Base-by-base conservation (phyloP, 53 echinoderm and acorn worm genomes). In the Actinopyga echinites region DNA sequence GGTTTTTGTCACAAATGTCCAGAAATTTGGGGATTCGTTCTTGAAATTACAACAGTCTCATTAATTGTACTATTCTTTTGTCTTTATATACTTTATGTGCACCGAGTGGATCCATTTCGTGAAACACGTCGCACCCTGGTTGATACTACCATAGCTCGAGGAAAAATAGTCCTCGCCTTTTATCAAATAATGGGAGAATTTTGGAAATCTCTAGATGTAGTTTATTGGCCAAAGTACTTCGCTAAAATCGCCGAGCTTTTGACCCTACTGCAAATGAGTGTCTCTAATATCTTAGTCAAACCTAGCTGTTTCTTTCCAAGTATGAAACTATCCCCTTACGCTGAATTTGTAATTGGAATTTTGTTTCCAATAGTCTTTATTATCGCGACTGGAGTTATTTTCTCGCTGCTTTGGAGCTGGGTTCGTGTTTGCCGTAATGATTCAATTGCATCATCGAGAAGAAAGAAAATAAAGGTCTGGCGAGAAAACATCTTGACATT, bases 131-230 rank as follows among this genome's bases (percentile, higher is more conserved):
- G 25, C 28, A 31, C 55, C 4, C 53, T 56, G 6, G 10, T 40
- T 10, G 79, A 78, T 54, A 54, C 52, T 24, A 28, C 52, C 0
- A 7, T 78, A 1, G 49, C 79, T 26, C 24, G 79, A 78, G 52
- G 28, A 49, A 78, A 78, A 24, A 78, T 78, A 32, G 49, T 78
- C 8, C 33, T 78, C 32, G 79, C 26, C n/a, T 78, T 78, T 44
- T 78, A 78, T 31, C 79, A 78, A 78, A 31, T 78, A 23, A 49
- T 78, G 19, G 79, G 53, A 20, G 79, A 56, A 19, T 45, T 78
- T 25, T 78, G 60, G 60, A 6, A 60, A 60, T 60, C 60, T 25
- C 8, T 60, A 8, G 60, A 60, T 8, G 28, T 11, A 8, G 8
- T 25, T 60, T 4, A 60, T 60, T 60, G 60, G 60, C 60, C 60